These are phyloP conservation scores for Aphaenogaster floridana DNA, from an alignment of 1,140 invertebrate species.

Conservation along the genomic window DNA sequence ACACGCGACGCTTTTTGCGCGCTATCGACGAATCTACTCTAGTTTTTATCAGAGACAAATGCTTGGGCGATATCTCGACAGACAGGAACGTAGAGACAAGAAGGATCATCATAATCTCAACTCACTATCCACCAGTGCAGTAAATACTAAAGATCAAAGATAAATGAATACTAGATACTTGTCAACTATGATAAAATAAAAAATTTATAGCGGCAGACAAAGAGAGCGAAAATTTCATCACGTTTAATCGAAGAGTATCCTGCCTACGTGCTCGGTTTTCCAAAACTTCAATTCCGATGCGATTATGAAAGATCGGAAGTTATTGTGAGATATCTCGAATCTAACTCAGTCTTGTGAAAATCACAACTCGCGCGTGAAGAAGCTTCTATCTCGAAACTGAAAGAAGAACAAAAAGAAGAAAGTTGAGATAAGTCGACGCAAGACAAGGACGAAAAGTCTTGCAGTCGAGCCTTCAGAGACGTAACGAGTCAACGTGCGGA, in stretches of 20 bases:
- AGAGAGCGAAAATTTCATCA: constrained; percentile 8
- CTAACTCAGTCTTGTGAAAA: not conserved
- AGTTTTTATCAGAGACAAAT: constrained; percentile 39
- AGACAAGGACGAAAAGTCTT: not conserved
- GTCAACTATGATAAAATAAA: not conserved
- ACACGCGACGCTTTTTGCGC: constrained; percentile 38
- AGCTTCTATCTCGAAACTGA: not conserved
- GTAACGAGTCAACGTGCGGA: not conserved
- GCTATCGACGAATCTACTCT: constrained; percentile 34
- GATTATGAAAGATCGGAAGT: constrained; percentile 6
- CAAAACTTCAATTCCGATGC: constrained; percentile 5
- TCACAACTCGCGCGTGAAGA: not conserved
- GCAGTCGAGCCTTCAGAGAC: not conserved
- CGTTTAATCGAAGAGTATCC: not conserved
- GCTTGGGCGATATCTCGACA: constrained; percentile 22
- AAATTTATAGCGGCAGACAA: too few species aligned
- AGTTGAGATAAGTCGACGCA: not conserved
- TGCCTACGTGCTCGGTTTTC: constrained; percentile 1
- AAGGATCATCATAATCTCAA: constrained; percentile 23
- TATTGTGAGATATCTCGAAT: not conserved
- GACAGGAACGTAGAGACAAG: not conserved
- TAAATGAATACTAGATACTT: not conserved
- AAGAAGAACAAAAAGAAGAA: not conserved
- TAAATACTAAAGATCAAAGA: not conserved
- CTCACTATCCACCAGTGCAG: not conserved